Evolutionary conservation across 2,797 vertebrate species (phyloP), one percentile per base, ranked within the genome.

Genomic region (Bufotes viridis): DNA sequence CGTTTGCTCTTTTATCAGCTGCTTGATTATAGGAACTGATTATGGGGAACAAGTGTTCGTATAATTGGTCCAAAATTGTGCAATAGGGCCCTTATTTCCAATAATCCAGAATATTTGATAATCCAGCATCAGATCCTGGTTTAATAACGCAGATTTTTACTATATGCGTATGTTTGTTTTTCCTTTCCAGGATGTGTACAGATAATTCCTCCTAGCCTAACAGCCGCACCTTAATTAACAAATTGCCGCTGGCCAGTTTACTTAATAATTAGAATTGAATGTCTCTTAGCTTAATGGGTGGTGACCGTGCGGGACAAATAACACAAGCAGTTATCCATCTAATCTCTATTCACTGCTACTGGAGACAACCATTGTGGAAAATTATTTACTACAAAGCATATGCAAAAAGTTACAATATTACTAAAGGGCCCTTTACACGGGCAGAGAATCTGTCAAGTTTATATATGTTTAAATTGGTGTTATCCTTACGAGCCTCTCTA

Each of bases 181-280:
- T 17, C 57, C n/a, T n/a, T 8, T 49, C 63, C 81, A 82, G 81
- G 81, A 72, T 84, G 69, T 84, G 82, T 9, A 82, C 51, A 10
- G 67, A 83, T 72, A 53, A 72, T 65, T 69, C 60, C 63, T 53
- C 9, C 20, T 82, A 22, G 9, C 14, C 63, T 26, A 18, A 10
- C 9, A 10, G 18, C 65, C 81, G 29, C 63, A 53, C 63, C 51
- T 26, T 14, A 12, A 83, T 70, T 53, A 83, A 26, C 81, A 70
- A 51, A 70, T 24, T 29, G n/a, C 65, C 81, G 29, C 9, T 20
- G 63, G 65, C 15, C 65, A 18, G 24, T 55, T 53, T 69, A 67
- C 81, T 26, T 67, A 17, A 26, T 69, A 70, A 81, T 65, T 22
- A 81, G 57, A 61, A 69, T 42, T 82, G 53, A 18, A 67, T 3